Evolutionary conservation across 2,888 invertebrate genomes (phyloP), one percentile per base, ranked within the genome.

Genomic region (Tiphia femorata): DNA sequence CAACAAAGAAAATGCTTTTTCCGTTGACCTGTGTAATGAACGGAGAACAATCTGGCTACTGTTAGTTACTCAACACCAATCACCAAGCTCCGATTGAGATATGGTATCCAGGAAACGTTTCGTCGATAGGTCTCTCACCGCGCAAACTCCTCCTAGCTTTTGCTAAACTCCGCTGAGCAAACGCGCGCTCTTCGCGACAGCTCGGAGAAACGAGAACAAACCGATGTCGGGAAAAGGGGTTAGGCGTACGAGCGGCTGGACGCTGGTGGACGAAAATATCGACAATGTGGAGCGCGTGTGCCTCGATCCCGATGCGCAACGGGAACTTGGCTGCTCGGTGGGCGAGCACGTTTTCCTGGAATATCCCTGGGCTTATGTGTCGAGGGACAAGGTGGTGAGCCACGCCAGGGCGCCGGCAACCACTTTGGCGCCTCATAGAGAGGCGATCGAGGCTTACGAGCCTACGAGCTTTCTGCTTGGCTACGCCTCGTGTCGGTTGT

Each of bases 401-500:
- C 10, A 68, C 3, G 56, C 70, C 2, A 61, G 59, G 23, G 38
- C 25, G 3, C 6, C 61, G 1, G 64, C 52, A 12, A 77, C 81
- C 3, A 49, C 67, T 2, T 23, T 82, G 10, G 59, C 72, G 0
- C 14, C 41, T 8, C 55, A 67, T 30, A 51, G 20, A 6, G 72
- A 73, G 2, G 52, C 46, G 10, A 70, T 82, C 10, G 43, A 58
- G 3, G 49, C 52, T 2, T 78, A 73, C 43, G 38, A 62, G 10
- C 41, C 46, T 5, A 49, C 67, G 5, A 42, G 61, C 17, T 76
- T 88, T 3, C 80, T 92, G 0, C 72, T 92, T 48, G 92, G 91
- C 0, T 92, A 91, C 68, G 87, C 89, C 10, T 87, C 88, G 0
- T 86, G 88, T 35, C 88, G 89, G 70, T 84, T 88, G 0, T 86